Conservation (phyloP, 2,113 vertebrate genomes). For the Stigmatopora nigra region DNA sequence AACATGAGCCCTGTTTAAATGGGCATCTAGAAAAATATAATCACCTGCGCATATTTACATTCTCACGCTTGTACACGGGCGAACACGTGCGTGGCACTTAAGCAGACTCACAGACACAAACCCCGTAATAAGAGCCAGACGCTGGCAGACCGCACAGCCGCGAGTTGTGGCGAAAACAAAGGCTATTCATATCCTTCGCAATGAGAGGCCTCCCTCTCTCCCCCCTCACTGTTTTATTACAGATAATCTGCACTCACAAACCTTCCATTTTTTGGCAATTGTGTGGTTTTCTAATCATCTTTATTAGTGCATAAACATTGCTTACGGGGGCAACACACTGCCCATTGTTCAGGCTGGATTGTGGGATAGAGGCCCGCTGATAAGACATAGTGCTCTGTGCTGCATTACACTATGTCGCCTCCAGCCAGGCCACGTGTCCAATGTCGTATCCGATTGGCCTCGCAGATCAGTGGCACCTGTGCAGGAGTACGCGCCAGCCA, state of each 20-base stretch:
- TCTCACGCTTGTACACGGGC: conserved; percentile 33
- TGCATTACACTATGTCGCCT: neutral
- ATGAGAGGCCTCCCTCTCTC: conserved; percentile 62
- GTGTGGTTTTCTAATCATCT: conserved; percentile 64
- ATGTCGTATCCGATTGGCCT: conserved; percentile 42
- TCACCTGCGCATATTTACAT: conserved; percentile 36
- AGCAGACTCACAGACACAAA: conserved; percentile 67
- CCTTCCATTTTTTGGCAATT: conserved; percentile 62
- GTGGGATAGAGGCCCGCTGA: conserved; percentile 45
- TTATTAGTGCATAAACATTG: conserved; percentile 65
- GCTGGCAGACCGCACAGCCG: conserved; percentile 72
- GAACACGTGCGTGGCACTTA: conserved; percentile 65
- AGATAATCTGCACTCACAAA: conserved; percentile 63
- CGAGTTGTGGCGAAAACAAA: conserved; percentile 75
- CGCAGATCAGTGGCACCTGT: conserved; percentile 53
- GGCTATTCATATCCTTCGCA: conserved; percentile 75
- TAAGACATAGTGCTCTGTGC: conserved; percentile 50
- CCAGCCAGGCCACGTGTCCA: conserved; percentile 44
- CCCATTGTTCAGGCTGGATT: conserved; percentile 50
- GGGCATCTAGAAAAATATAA: conserved; percentile 43
- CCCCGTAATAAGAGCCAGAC: conserved; percentile 77
- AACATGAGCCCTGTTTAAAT: conserved; percentile 41
- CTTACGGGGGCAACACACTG: conserved; percentile 51
- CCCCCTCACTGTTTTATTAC: conserved; percentile 65
- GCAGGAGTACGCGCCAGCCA: conserved; percentile 24